Percentiles rank a stretch among this genome's conserved stretches.
phyloP scores from a whole-genome alignment of 2,113 vertebrate species.

The Siphamia tubifer region DNA sequence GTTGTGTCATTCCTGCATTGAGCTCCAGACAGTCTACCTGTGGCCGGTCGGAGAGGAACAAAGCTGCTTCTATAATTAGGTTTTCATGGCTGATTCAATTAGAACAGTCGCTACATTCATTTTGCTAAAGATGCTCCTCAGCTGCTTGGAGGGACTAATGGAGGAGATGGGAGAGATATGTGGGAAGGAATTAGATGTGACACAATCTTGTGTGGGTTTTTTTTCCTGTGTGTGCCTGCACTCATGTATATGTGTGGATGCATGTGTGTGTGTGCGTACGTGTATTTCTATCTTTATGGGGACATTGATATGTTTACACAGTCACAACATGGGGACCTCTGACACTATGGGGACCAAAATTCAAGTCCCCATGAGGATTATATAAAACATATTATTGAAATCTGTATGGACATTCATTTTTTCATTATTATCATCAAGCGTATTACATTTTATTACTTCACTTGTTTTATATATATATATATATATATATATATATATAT shows the following conservation, averaged over 20 bases:
- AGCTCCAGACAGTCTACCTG: slow-evolving; percentile 43
- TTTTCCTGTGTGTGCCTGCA: too few species aligned
- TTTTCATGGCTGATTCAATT: slow-evolving; percentile 64
- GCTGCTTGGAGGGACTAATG: slow-evolving; percentile 61
- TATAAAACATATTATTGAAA: too few species aligned
- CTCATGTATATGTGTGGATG: background rate
- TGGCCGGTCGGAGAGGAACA: slow-evolving; percentile 13
- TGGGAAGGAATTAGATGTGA: slow-evolving; percentile 53
- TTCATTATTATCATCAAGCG: too few species aligned
- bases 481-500: too few species aligned
- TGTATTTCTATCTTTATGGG: too few species aligned
- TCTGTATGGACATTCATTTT: too few species aligned
- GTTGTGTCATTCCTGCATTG: slow-evolving; percentile 24
- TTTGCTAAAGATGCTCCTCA: slow-evolving; percentile 58
- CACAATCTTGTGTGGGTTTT: slow-evolving; percentile 2
- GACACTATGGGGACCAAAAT: too few species aligned
- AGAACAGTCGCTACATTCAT: slow-evolving; percentile 55
- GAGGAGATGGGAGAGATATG: slow-evolving; percentile 65
- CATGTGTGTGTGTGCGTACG: background rate
- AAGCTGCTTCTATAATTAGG: slow-evolving; percentile 58
- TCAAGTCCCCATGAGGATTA: too few species aligned
- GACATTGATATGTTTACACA: too few species aligned
- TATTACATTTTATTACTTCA: too few species aligned
- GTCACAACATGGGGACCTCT: too few species aligned
- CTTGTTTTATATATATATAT: too few species aligned